Percentiles rank a stretch among this genome's conserved stretches.
Evolutionary conservation across 2,888 invertebrate genomes (phyloP).

Genomic region (Thereva unica): DNA sequence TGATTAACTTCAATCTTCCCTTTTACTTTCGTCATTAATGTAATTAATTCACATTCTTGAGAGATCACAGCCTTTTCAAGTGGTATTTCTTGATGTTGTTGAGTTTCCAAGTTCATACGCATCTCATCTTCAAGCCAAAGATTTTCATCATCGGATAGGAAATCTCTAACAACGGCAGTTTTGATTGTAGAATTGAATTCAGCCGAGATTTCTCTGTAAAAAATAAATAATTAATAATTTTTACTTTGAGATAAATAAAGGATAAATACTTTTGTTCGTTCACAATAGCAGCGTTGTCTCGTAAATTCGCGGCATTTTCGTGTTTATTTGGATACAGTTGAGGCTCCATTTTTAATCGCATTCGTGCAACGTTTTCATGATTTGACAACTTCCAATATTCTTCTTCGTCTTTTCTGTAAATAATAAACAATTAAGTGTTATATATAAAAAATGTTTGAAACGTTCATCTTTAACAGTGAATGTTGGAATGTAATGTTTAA

Average conservation of each 20-base stretch:
- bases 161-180: slow-evolving; percentile 57
- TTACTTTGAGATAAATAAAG: background rate
- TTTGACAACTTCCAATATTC: slow-evolving; percentile 65
- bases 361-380: slow-evolving; percentile 66
- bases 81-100: slow-evolving; percentile 58
- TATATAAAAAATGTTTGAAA: slow-evolving; percentile 16
- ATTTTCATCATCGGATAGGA: slow-evolving; percentile 58
- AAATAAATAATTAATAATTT: background rate
- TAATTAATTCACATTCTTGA: slow-evolving; percentile 67
- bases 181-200: slow-evolving; percentile 58
- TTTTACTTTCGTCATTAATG: slow-evolving; percentile 64
- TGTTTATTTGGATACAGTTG: slow-evolving; percentile 64
- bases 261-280: slow-evolving; percentile 53
- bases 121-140: slow-evolving; percentile 60
- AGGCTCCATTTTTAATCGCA: slow-evolving; percentile 65
- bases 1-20: slow-evolving; percentile 67
- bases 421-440: too few species aligned
- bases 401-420: slow-evolving; percentile 54
- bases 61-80: slow-evolving; percentile 64
- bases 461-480: too few species aligned
- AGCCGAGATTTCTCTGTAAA: slow-evolving; percentile 51
- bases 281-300: slow-evolving; percentile 62
- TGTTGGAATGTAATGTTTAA: too few species aligned
- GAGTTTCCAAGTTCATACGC: slow-evolving; percentile 55
- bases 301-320: slow-evolving; percentile 63